Percentiles rank a stretch among this genome's conserved stretches.
Conservation (phyloP, 37 sponge, comb jelly and placozoan species). For the Cliona cf. orientalis region DNA sequence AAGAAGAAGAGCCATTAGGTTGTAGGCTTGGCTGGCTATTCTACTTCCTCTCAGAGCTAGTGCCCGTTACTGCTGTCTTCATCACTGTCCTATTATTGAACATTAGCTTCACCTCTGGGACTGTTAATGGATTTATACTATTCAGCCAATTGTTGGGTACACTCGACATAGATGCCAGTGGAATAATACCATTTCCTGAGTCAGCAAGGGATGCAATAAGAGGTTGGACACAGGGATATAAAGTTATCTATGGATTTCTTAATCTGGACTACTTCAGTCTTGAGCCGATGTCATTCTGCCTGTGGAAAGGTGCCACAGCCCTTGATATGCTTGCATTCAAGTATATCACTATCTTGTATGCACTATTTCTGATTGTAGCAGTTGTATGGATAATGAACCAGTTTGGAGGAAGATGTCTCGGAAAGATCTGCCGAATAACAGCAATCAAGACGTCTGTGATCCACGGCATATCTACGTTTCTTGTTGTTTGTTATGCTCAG, state of each 20-base stretch:
- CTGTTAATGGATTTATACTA: slow-evolving; percentile 35
- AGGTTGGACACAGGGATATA: not conserved
- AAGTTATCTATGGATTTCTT: slow-evolving; percentile 45
- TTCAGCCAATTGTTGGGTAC: slow-evolving; percentile 38
- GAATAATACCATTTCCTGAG: not conserved
- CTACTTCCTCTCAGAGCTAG: slow-evolving; percentile 50
- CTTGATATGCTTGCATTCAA: slow-evolving; percentile 46
- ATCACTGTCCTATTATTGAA: slow-evolving; percentile 9
- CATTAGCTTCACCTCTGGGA: slow-evolving; percentile 43
- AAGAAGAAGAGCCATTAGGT: too few relatives aligned
- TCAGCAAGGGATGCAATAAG: not conserved
- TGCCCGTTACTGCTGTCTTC: slow-evolving; percentile 46
- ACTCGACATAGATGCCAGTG: slow-evolving; percentile 19
- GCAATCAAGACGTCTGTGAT: not conserved
- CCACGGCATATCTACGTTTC: too few relatives aligned
- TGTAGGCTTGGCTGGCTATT: slow-evolving; percentile 33
- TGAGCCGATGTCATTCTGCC: slow-evolving; percentile 48
- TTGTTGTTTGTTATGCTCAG: too few relatives aligned
- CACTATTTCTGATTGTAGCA: not conserved
- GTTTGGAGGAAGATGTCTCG: slow-evolving; percentile 3
- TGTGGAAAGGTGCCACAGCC: slow-evolving; percentile 42
- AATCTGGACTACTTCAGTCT: slow-evolving; percentile 44
- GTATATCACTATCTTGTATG: slow-evolving; percentile 34
- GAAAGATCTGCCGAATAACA: not conserved
- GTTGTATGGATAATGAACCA: not conserved